A percentile compares a stretch with the other conserved stretches of the same genome.
These are phyloP conservation scores for Gobionotothen gibberifrons DNA, from an alignment of 2,797 vertebrate species.

Conservation along the genomic window DNA sequence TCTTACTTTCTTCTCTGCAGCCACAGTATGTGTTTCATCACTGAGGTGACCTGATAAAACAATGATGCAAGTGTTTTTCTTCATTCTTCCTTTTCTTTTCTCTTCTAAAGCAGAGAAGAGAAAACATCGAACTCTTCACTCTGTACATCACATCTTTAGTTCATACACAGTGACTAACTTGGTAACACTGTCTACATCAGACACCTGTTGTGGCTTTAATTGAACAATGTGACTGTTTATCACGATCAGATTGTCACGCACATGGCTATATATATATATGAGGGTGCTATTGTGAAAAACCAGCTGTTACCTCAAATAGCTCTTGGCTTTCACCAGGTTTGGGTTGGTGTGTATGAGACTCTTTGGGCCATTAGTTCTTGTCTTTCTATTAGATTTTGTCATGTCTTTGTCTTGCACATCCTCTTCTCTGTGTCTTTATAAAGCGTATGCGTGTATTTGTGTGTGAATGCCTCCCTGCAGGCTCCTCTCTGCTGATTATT, in stretches of 20 bases:
- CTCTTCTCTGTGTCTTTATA: conserved; percentile 58
- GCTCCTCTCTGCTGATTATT: conserved; percentile 69
- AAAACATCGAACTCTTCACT: conserved; percentile 44
- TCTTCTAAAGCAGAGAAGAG: conserved; percentile 31
- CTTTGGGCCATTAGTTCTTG: conserved; percentile 38
- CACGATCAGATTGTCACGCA: conserved; percentile 46
- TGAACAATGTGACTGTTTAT: conserved; percentile 51
- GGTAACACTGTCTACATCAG: conserved; percentile 40
- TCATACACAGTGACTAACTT: conserved; percentile 47
- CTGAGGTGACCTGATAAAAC: conserved; percentile 44
- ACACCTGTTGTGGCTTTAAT: conserved; percentile 72
- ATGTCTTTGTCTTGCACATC: conserved; percentile 46
- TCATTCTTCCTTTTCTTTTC: conserved; percentile 4
- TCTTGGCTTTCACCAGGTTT: conserved; percentile 30
- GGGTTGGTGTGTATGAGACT: conserved; percentile 22
- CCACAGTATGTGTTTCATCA: conserved; percentile 58
- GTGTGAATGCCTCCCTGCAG: conserved; percentile 56
- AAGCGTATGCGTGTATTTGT: conserved; percentile 50
- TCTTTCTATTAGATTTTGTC: conserved; percentile 41
- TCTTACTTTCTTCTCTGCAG: conserved; percentile 1
- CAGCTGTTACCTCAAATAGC: conserved; percentile 46
- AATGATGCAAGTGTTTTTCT: conserved; percentile 10
- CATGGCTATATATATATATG: conserved; percentile 19
- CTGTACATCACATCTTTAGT: conserved; percentile 22
- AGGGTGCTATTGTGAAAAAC: conserved; percentile 29